Conservation (phyloP, 2,797 vertebrate genomes). For the Sebastolobus altivelis region DNA sequence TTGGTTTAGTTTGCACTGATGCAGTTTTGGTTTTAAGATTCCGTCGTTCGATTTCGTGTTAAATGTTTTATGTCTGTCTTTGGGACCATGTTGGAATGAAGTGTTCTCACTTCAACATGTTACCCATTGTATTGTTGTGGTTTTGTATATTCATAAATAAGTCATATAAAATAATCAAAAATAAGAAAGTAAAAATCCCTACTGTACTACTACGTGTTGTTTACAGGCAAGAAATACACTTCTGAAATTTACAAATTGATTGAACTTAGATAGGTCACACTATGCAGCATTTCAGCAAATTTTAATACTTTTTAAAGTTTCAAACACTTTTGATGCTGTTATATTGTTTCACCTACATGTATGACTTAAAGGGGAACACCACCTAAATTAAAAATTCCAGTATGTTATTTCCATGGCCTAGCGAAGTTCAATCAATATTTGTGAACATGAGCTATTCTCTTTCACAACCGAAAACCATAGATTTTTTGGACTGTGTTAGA, state of each 20-base stretch:
- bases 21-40: background rate
- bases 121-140: accelerated
- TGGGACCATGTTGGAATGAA: background rate
- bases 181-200: background rate
- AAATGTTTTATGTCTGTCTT: background rate
- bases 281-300: background rate
- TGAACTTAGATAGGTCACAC: background rate
- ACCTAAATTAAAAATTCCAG: too few relatives aligned
- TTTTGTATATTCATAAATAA: background rate
- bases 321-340: background rate
- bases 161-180: background rate
- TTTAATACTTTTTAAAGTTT: background rate
- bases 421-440: too few relatives aligned
- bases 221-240: background rate
- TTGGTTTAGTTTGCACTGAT: background rate
- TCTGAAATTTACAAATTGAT: background rate
- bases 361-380: background rate
- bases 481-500: too few relatives aligned
- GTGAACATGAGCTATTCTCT: too few relatives aligned
- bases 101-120: background rate
- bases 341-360: background rate
- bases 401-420: too few relatives aligned
- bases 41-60: background rate
- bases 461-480: too few relatives aligned
- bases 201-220: background rate